Evolutionary conservation across 30 jellyfish, hydroid and myxozoan species (phyloP).

Genomic region (Turritopsis dohrnii): DNA sequence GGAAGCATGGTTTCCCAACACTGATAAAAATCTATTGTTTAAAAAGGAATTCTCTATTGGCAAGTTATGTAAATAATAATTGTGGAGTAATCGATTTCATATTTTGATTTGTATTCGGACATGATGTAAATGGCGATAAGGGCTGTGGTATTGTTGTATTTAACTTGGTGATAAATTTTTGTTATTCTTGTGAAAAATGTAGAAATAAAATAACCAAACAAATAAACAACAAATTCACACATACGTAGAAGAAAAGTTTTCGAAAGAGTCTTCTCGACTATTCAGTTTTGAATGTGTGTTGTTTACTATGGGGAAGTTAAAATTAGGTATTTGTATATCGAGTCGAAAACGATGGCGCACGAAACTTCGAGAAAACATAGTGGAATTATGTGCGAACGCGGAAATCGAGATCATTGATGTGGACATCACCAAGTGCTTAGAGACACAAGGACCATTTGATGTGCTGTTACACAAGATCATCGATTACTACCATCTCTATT

Average conservation of each 20-base stretch:
- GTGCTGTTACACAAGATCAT: constrained; percentile 66
- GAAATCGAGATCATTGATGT: constrained; percentile 49
- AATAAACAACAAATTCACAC: too few species aligned
- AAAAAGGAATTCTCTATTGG: not conserved
- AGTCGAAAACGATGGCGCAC: constrained; percentile 40
- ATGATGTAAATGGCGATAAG: too few species aligned
- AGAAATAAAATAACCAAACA: too few species aligned
- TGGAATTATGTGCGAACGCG: constrained; percentile 32
- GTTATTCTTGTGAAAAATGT: too few species aligned
- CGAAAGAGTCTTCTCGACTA: too few species aligned
- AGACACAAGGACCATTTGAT: constrained; percentile 83
- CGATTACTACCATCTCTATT: constrained; percentile 43
- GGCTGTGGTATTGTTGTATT: too few species aligned
- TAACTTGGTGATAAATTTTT: too few species aligned
- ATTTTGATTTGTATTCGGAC: not conserved
- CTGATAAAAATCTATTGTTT: not conserved
- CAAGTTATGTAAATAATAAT: too few species aligned
- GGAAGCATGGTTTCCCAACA: not conserved
- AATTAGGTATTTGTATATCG: constrained; percentile 59
- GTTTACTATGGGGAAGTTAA: not conserved
- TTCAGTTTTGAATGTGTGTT: not conserved
- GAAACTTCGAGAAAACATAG: constrained; percentile 41
- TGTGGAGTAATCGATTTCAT: not conserved
- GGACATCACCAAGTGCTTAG: constrained; percentile 36
- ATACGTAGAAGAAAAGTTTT: too few species aligned